phyloP scores from a whole-genome alignment of 1,140 invertebrate genomes.

The Rhagoletis zephyria region DNA sequence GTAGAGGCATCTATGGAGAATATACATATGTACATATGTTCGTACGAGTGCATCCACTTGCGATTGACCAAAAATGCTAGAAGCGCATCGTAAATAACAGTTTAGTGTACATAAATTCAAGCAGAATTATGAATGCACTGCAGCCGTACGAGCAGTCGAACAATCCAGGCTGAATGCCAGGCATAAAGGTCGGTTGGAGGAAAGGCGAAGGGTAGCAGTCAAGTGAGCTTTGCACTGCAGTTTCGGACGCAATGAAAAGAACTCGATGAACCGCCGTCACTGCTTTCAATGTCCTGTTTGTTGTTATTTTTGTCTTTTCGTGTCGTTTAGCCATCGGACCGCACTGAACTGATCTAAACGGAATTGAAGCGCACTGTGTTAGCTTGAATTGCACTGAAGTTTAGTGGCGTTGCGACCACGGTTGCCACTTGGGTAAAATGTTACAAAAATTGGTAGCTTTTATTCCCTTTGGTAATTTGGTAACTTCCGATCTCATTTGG shows the following conservation, averaged over 20 bases:
- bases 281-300: background rate
- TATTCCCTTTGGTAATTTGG: too few species aligned
- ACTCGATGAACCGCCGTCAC: conserved; percentile 17
- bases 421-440: too few species aligned
- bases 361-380: conserved; percentile 31
- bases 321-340: conserved; percentile 34
- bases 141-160: background rate
- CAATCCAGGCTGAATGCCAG: background rate
- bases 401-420: background rate
- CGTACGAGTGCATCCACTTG: conserved; percentile 14
- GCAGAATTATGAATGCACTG: conserved; percentile 51
- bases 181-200: background rate
- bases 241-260: background rate
- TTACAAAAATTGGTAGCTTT: too few species aligned
- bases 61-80: conserved; percentile 46
- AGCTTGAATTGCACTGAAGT: conserved; percentile 7
- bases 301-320: background rate
- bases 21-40: background rate
- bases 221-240: conserved; percentile 41
- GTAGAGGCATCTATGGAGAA: too few species aligned
- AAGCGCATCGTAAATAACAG: conserved; percentile 48
- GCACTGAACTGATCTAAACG: conserved; percentile 32
- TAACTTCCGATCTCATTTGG: too few species aligned
- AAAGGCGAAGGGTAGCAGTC: background rate
- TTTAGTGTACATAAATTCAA: conserved; percentile 51